Conservation (phyloP, 2,888 invertebrate genomes). For the Carcina quercana region DNA sequence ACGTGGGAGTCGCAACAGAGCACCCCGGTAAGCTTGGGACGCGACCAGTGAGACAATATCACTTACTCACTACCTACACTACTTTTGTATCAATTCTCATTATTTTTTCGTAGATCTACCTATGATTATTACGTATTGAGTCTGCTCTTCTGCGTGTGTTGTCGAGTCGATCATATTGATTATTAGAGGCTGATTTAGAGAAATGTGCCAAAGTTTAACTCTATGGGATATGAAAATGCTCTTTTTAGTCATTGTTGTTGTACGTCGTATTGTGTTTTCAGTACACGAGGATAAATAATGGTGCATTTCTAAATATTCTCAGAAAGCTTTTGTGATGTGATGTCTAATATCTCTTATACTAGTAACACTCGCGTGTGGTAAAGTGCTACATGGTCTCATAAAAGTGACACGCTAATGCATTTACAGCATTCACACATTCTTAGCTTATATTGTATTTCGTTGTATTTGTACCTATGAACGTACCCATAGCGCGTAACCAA, state of each 20-base stretch:
- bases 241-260: background rate
- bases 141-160: constrained; percentile 73
- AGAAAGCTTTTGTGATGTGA: constrained; percentile 71
- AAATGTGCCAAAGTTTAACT: constrained; percentile 47
- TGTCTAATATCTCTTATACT: constrained; percentile 50
- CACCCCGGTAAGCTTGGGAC: constrained; percentile 66
- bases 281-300: constrained; percentile 20
- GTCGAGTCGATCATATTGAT: constrained; percentile 60
- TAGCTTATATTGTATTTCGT: too few relatives aligned
- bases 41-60: constrained; percentile 47
- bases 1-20: constrained; percentile 62
- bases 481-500: too few relatives aligned
- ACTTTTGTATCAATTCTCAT: constrained; percentile 60
- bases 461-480: too few relatives aligned
- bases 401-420: too few relatives aligned
- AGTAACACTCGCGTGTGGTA: constrained; percentile 22
- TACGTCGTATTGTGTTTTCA: background rate
- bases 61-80: constrained; percentile 58
- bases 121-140: constrained; percentile 61
- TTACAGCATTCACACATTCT: too few relatives aligned
- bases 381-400: constrained; percentile 1
- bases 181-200: constrained; percentile 59
- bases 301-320: constrained; percentile 52
- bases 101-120: constrained; percentile 61
- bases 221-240: too few relatives aligned